These are phyloP conservation scores for Lepidostoma basale DNA, from an alignment of 1,140 invertebrate species.

Conservation along the genomic window DNA sequence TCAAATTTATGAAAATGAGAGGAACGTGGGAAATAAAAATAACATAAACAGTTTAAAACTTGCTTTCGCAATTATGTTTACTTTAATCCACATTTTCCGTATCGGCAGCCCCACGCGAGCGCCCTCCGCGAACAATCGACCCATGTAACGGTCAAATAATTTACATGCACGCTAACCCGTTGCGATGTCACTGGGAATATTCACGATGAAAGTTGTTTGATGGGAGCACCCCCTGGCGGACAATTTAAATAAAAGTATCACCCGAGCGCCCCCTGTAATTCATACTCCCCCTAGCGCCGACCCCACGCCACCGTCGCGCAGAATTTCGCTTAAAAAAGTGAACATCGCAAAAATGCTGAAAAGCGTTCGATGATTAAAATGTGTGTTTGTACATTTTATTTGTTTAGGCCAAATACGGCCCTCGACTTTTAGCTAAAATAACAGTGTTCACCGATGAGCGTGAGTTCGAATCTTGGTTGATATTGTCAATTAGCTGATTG, in stretches of 20 bases:
- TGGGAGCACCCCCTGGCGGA: conserved; percentile 43
- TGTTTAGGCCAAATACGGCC: background rate
- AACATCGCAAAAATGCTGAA: background rate
- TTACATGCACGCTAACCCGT: conserved; percentile 29
- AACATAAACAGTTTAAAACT: background rate
- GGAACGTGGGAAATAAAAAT: too few species aligned
- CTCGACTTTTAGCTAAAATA: too few species aligned
- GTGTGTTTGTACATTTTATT: conserved; percentile 12
- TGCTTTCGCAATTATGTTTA: conserved; percentile 16
- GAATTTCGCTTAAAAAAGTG: conserved; percentile 8
- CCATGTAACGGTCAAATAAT: conserved; percentile 27
- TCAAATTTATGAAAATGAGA: too few species aligned
- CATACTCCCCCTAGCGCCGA: background rate
- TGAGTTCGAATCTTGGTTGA: too few species aligned
- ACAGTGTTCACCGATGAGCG: too few species aligned
- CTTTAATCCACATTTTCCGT: conserved; percentile 16
- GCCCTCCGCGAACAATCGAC: conserved; percentile 3
- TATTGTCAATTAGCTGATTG: too few species aligned
- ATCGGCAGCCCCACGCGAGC: conserved; percentile 6
- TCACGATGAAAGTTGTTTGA: conserved; percentile 44
- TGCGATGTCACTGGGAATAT: conserved; percentile 37
- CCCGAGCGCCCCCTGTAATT: background rate
- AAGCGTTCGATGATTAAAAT: conserved; percentile 11
- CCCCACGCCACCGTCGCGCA: background rate
- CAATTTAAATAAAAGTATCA: conserved; percentile 47